Percentiles rank a stretch among this genome's conserved stretches.
Conservation (phyloP, 2,113 vertebrate species). For the Lichenostomus cassidix region DNA sequence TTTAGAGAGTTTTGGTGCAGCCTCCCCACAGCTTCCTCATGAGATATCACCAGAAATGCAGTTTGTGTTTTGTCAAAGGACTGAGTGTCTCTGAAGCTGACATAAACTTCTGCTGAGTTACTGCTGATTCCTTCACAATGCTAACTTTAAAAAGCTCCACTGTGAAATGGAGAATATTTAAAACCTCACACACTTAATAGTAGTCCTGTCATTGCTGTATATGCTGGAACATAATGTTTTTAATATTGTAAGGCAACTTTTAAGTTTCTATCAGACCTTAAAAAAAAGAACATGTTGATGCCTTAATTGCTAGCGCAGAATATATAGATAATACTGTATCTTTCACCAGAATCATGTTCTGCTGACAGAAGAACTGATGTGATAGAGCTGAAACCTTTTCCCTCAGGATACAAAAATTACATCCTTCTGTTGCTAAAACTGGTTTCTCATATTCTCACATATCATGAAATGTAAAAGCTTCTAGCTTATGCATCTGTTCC, state of each 20-base stretch:
- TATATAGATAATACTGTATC: not conserved
- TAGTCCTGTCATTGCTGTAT: not conserved
- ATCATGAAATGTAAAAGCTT: not conserved
- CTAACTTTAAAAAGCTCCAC: not conserved
- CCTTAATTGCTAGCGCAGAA: conserved; percentile 4
- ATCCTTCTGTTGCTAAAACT: not conserved
- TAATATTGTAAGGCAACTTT: not conserved
- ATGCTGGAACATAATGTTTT: not conserved
- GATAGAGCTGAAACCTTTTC: not conserved
- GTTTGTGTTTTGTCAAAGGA: not conserved
- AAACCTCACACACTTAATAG: not conserved
- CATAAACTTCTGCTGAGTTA: not conserved
- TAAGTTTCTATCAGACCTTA: not conserved
- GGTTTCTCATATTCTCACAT: not conserved
- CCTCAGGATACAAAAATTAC: not conserved
- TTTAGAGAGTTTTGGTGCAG: not conserved
- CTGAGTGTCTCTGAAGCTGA: not conserved
- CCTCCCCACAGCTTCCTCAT: not conserved
- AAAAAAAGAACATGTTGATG: conserved; percentile 2
- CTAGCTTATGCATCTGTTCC: not conserved
- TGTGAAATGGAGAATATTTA: not conserved
- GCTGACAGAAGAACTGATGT: not conserved
- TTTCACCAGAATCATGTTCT: not conserved
- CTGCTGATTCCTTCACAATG: not conserved
- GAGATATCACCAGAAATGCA: not conserved